phyloP scores from a whole-genome alignment of 1,140 invertebrate species.

The Dendroctonus ponderosae region DNA sequence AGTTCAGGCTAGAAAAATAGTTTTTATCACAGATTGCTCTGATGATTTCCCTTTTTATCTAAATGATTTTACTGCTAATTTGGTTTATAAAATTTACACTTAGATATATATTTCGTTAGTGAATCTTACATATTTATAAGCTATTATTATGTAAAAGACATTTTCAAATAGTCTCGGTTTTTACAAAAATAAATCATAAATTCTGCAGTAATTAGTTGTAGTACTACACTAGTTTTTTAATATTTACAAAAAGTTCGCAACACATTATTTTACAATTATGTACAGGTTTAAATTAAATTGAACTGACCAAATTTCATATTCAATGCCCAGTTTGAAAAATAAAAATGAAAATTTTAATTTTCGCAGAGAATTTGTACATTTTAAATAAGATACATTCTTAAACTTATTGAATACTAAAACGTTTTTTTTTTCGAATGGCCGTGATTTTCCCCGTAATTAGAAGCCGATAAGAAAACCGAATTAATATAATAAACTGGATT shows the following conservation, averaged over 20 bases:
- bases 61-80: slow-evolving; percentile 7
- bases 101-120: slow-evolving; percentile 11
- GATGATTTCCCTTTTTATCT: slow-evolving; percentile 22
- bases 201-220: neutral
- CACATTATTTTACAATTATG: slow-evolving; percentile 13
- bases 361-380: neutral
- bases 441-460: too few species aligned
- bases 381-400: too few species aligned
- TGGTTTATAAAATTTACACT: slow-evolving; percentile 15
- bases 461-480: too few species aligned
- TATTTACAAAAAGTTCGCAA: slow-evolving; percentile 16
- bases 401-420: too few species aligned
- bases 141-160: slow-evolving; percentile 19
- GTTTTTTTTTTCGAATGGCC: too few species aligned
- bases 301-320: slow-evolving; percentile 2
- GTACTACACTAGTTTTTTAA: slow-evolving; percentile 2
- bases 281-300: slow-evolving; percentile 9
- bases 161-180: slow-evolving; percentile 13
- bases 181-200: neutral
- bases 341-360: slow-evolving; percentile 5
- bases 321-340: slow-evolving; percentile 18
- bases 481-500: too few species aligned
- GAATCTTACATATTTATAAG: slow-evolving; percentile 17
- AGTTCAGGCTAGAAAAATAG: slow-evolving; percentile 25
- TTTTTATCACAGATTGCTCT: slow-evolving; percentile 34